Percentiles rank a stretch among this genome's conserved stretches.
Conservation (phyloP, 2,113 vertebrate species). For the Gymnogyps californianus region DNA sequence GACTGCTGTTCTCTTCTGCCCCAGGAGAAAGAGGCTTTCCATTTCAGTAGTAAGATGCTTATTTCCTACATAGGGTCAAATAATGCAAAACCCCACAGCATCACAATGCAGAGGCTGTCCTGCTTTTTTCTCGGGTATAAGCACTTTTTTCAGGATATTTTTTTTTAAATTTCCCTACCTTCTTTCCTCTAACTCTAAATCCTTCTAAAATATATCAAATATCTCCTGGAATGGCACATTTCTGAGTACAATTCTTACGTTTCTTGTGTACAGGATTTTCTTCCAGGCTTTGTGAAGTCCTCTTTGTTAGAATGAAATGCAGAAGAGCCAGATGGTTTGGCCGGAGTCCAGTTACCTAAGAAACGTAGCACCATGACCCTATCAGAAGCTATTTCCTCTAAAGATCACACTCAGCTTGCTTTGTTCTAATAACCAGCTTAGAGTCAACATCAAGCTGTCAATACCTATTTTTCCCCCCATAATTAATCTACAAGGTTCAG, state of each 20-base stretch:
- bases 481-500: constrained; percentile 38
- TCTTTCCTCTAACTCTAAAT: neutral
- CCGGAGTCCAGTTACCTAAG: constrained; percentile 48
- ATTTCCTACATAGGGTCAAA: neutral
- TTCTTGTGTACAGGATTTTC: constrained; percentile 4
- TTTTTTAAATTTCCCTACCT: neutral
- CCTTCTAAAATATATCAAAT: neutral
- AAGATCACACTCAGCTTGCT: neutral
- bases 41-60: neutral
- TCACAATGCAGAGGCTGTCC: neutral
- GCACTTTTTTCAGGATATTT: neutral
- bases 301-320: constrained; percentile 58
- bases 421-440: constrained; percentile 48
- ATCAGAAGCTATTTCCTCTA: constrained; percentile 53
- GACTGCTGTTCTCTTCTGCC: neutral
- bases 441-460: constrained; percentile 40
- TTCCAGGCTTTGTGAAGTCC: constrained; percentile 29
- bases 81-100: neutral
- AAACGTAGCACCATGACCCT: neutral
- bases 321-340: constrained; percentile 64
- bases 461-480: neutral
- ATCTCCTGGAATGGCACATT: neutral
- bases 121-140: neutral
- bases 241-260: neutral
- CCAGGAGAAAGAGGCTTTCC: neutral